phyloP scores from a whole-genome alignment of 2,888 invertebrate genomes.

The Macrosiphum euphorbiae region DNA sequence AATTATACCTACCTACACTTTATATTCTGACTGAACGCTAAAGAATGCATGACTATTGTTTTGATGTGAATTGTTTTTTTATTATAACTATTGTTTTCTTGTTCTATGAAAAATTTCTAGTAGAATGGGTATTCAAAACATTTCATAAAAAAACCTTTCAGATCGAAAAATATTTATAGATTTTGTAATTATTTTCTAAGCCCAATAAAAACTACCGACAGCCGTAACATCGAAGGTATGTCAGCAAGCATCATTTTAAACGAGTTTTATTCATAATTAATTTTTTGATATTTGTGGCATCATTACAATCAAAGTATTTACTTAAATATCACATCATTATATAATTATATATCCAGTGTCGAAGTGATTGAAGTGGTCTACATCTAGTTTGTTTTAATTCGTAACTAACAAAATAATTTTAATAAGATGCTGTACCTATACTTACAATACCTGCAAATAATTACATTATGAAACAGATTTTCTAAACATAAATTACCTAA shows the following conservation, averaged over 20 bases:
- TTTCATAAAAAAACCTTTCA: not conserved
- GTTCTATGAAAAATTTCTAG: not conserved
- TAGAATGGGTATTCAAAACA: not conserved
- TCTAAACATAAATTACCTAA: not conserved
- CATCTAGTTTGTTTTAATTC: not conserved
- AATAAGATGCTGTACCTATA: not conserved
- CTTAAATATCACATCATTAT: not conserved
- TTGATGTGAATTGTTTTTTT: not conserved
- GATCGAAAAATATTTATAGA: not conserved
- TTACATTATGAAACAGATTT: not conserved
- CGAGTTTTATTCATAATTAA: not conserved
- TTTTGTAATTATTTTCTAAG: not conserved
- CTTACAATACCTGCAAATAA: not conserved
- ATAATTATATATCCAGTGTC: not conserved
- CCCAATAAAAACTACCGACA: not conserved
- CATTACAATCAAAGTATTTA: not conserved
- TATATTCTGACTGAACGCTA: not conserved
- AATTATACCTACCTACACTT: not conserved
- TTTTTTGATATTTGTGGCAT: not conserved
- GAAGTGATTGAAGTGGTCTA: not conserved
- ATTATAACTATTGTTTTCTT: not conserved
- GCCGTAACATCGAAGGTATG: not conserved
- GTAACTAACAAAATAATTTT: not conserved
- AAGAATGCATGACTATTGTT: not conserved
- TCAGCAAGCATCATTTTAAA: not conserved